phyloP scores from a whole-genome alignment of 2,113 vertebrate genomes.

The Henicopernis longicauda region DNA sequence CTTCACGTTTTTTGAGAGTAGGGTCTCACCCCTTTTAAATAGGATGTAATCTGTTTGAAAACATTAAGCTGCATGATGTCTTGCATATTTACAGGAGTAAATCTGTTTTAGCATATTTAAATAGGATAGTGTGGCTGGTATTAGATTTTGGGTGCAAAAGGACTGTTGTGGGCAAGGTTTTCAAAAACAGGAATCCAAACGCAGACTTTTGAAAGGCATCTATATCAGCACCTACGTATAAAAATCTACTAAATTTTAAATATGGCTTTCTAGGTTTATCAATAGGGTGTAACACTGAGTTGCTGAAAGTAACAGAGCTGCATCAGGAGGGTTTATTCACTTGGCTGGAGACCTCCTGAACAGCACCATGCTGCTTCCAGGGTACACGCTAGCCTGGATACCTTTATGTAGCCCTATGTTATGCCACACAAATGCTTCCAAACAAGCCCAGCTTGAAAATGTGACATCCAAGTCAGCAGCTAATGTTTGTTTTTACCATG shows the following conservation, averaged over 20 bases:
- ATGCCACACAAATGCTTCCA: accelerated
- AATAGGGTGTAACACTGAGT: not conserved
- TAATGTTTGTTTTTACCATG: not conserved
- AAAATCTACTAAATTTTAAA: not conserved
- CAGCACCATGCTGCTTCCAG: not conserved
- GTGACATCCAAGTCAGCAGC: not conserved
- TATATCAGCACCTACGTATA: not conserved
- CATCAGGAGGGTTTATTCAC: not conserved
- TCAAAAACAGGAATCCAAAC: not conserved
- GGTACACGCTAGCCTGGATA: not conserved
- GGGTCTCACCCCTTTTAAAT: not conserved
- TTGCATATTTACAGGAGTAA: not conserved
- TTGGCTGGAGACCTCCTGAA: not conserved
- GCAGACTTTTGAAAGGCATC: not conserved
- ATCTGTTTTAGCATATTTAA: not conserved
- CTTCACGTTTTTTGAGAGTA: not conserved
- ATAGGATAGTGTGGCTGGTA: not conserved
- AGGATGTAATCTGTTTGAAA: not conserved
- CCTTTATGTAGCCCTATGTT: not conserved
- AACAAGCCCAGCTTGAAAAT: not conserved
- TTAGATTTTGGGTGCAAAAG: not conserved
- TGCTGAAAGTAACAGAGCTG: not conserved
- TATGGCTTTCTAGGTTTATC: not conserved
- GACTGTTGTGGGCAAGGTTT: not conserved
- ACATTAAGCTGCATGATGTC: not conserved